Evolutionary conservation across 2,113 vertebrate species (phyloP).

Genomic region (Nymphicus hollandicus): DNA sequence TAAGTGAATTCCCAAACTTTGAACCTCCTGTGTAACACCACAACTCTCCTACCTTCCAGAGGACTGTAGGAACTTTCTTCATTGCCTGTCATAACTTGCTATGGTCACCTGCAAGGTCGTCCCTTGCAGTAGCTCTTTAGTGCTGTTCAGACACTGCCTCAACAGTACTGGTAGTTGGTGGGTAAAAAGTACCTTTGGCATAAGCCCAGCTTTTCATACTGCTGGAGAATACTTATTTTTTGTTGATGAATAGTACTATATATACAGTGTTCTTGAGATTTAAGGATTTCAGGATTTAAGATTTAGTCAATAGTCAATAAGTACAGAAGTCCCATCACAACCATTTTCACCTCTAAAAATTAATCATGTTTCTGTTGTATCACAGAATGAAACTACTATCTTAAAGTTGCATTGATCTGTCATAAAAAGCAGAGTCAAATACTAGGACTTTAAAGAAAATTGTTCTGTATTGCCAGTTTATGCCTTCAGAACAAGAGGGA

Average conservation of each 20-base stretch:
- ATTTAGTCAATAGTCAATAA: neutral
- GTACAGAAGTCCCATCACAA: neutral
- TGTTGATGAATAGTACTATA: neutral
- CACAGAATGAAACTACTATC: neutral
- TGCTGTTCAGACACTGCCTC: neutral
- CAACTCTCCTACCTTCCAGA: neutral
- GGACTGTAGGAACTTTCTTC: neutral
- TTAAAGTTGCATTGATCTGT: neutral
- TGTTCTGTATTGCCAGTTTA: neutral
- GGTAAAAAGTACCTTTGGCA: neutral
- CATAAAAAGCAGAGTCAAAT: neutral
- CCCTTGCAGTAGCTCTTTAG: neutral
- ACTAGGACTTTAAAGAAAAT: neutral
- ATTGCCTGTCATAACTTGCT: fast-evolving
- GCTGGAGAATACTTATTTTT: neutral
- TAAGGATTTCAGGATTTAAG: neutral
- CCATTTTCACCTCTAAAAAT: neutral
- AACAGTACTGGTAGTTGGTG: neutral
- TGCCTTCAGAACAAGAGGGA: neutral
- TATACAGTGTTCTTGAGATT: neutral
- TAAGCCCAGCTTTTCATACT: neutral
- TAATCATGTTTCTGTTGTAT: neutral
- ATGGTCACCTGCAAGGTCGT: fast-evolving
- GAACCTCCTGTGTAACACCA: neutral
- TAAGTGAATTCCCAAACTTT: neutral